These are phyloP conservation scores for Laticauda colubrina DNA, from an alignment of 2,113 vertebrate species.

Conservation along the genomic window DNA sequence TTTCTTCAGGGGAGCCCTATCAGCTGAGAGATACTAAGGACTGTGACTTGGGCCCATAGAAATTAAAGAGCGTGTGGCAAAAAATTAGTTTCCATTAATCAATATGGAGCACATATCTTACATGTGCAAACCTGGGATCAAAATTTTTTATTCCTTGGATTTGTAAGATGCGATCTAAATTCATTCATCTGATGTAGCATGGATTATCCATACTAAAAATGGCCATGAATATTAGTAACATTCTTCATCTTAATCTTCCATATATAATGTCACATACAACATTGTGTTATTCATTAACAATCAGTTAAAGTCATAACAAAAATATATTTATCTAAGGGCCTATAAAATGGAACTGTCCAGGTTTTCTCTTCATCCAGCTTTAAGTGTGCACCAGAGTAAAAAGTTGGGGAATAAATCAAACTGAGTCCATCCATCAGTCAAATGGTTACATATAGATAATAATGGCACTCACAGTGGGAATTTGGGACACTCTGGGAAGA, in stretches of 20 bases:
- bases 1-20: neutral
- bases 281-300: neutral
- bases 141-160: neutral
- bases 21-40: neutral
- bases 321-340: neutral
- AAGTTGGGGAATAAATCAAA: neutral
- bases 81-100: neutral
- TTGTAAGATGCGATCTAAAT: neutral
- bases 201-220: neutral
- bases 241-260: neutral
- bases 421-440: neutral
- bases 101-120: neutral
- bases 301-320: neutral
- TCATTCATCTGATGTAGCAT: neutral
- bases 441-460: neutral
- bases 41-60: neutral
- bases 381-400: neutral
- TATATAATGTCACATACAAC: neutral
- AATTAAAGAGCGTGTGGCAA: neutral
- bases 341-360: neutral
- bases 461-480: neutral
- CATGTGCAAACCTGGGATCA: neutral
- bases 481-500: neutral
- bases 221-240: neutral
- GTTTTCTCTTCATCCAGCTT: neutral